Evolutionary conservation across 2,113 vertebrate genomes (phyloP).

Genomic region (Scortum barcoo): DNA sequence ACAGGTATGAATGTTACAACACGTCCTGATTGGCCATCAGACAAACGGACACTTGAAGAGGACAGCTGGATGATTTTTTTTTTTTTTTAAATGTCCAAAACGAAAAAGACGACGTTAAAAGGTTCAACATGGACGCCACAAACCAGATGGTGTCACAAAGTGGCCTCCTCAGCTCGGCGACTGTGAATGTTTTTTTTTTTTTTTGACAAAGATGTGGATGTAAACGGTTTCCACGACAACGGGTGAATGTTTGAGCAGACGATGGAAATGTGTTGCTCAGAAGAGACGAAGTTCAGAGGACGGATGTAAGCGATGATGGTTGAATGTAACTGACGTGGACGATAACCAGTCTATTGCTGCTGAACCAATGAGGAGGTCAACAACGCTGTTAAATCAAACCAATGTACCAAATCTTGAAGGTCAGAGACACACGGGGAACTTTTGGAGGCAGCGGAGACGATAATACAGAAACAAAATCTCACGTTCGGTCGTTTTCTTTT

Average conservation of each 20-base stretch:
- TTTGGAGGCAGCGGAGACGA: neutral
- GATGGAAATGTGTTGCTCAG: too few species aligned
- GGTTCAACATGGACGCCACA: neutral
- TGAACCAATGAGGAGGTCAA: slow-evolving; percentile 51
- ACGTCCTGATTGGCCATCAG: slow-evolving; percentile 32
- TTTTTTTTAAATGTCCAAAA: neutral
- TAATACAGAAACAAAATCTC: too few species aligned
- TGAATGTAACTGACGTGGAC: slow-evolving; percentile 40
- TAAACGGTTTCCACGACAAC: slow-evolving; percentile 12
- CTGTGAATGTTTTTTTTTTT: slow-evolving; percentile 15
- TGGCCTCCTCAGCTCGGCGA: neutral
- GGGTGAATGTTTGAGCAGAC: slow-evolving; percentile 5
- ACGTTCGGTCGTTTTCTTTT: slow-evolving; percentile 21
- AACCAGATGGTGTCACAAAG: neutral
- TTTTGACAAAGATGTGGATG: slow-evolving; percentile 5
- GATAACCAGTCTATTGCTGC: slow-evolving; percentile 43
- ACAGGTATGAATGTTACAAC: slow-evolving; percentile 26
- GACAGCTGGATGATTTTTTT: neutral
- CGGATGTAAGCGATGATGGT: neutral
- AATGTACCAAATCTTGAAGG: slow-evolving; percentile 47
- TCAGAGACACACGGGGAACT: neutral
- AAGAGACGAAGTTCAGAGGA: too few species aligned
- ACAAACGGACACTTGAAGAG: neutral
- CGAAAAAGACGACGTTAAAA: neutral
- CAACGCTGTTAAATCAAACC: slow-evolving; percentile 12